Evolutionary conservation across 2,113 vertebrate genomes (phyloP).

Genomic region (Grallaria varia): DNA sequence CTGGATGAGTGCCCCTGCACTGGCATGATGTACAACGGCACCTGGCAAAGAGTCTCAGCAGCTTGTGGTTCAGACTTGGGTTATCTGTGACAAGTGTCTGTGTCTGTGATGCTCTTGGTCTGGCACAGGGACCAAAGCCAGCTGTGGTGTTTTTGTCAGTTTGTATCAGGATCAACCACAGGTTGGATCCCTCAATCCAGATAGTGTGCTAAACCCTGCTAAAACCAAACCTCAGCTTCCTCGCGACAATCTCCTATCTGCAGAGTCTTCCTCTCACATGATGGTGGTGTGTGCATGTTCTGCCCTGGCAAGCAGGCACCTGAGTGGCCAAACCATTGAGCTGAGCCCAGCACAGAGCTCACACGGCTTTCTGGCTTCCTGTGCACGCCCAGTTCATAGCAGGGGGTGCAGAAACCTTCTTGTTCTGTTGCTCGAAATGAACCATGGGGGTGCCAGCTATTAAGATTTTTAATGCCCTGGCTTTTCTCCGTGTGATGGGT

Average conservation of each 20-base stretch:
- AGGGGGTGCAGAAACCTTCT: neutral
- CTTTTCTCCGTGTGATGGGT: neutral
- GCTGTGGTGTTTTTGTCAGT: neutral
- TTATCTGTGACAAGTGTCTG: neutral
- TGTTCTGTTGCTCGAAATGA: neutral
- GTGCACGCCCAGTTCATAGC: neutral
- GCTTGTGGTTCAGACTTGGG: neutral
- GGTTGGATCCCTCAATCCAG: neutral
- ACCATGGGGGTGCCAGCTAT: neutral
- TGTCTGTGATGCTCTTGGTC: neutral
- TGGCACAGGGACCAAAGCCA: neutral
- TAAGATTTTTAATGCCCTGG: neutral
- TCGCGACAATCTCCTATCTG: neutral
- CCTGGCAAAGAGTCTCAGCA: neutral
- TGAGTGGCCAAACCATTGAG: neutral
- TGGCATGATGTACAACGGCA: neutral
- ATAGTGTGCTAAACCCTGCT: neutral
- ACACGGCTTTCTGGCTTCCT: neutral
- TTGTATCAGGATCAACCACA: neutral
- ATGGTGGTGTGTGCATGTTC: accelerated
- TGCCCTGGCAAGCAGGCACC: neutral
- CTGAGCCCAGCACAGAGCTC: neutral
- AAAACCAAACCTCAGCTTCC: neutral
- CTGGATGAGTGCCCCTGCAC: neutral
- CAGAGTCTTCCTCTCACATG: neutral